A percentile compares a stretch with the other conserved stretches of the same genome.
Conservation (phyloP, 1,140 invertebrate species). For the Metopolophium dirhodum region DNA sequence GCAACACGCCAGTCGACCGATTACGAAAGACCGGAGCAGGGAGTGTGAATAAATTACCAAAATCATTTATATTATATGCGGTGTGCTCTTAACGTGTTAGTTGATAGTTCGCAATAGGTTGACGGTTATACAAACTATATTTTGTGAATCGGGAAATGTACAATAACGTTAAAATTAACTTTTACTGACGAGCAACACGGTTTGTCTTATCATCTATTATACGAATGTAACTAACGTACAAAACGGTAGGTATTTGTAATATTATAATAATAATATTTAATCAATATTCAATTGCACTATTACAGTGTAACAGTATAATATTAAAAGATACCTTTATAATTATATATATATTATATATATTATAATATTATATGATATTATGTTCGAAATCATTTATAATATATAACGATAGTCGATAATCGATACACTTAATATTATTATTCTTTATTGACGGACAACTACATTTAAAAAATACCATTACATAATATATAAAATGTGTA, state of each 20-base stretch:
- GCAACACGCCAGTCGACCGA: background rate
- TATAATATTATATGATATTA: background rate
- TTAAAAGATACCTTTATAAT: background rate
- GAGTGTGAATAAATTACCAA: background rate
- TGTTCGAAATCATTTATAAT: background rate
- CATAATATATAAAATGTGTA: too few relatives aligned
- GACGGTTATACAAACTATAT: background rate
- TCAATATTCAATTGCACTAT: background rate
- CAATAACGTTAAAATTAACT: background rate
- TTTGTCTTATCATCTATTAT: too few relatives aligned
- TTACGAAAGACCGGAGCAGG: background rate
- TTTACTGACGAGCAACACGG: background rate
- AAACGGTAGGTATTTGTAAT: background rate
- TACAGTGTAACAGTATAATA: background rate
- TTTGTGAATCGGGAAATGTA: background rate
- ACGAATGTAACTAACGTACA: background rate
- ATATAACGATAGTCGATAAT: too few relatives aligned
- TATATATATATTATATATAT: background rate
- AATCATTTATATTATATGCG: background rate
- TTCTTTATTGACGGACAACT: too few relatives aligned
- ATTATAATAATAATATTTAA: background rate
- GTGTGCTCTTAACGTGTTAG: background rate
- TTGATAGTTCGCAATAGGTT: background rate
- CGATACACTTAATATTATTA: too few relatives aligned
- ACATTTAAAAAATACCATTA: too few relatives aligned